Conservation (phyloP, 2,888 invertebrate genomes). For the Heteromurus nitidus region DNA sequence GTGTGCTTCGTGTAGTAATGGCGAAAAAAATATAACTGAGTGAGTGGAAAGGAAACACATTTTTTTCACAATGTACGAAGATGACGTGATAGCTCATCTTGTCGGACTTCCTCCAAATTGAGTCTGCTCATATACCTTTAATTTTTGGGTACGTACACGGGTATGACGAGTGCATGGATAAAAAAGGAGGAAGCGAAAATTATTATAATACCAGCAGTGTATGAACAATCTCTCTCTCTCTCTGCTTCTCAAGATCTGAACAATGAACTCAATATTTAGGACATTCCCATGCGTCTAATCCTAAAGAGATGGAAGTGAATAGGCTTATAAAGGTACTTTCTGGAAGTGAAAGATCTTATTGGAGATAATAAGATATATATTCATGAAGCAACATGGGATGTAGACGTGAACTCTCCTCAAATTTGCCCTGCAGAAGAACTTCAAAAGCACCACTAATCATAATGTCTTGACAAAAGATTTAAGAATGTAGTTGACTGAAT, state of each 20-base stretch:
- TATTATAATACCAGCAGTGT: too few relatives aligned
- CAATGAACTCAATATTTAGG: too few relatives aligned
- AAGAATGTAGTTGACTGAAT: neutral
- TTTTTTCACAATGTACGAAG: neutral
- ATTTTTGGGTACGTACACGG: too few relatives aligned
- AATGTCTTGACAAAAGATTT: slow-evolving; percentile 13
- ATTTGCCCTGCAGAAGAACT: slow-evolving; percentile 9
- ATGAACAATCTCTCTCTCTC: too few relatives aligned
- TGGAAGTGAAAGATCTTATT: too few relatives aligned
- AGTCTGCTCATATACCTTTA: neutral
- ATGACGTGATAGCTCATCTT: slow-evolving; percentile 17
- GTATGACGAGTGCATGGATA: neutral
- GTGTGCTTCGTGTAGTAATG: too few relatives aligned
- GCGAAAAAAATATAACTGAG: too few relatives aligned
- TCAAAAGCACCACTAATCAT: neutral
- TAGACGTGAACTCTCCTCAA: neutral
- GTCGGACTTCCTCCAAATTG: neutral
- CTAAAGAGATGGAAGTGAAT: too few relatives aligned
- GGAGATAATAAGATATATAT: too few relatives aligned
- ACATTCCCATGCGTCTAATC: too few relatives aligned
- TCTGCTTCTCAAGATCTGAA: too few relatives aligned
- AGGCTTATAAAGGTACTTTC: too few relatives aligned
- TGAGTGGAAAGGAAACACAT: slow-evolving; percentile 14
- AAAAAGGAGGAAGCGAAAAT: neutral
- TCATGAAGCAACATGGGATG: slow-evolving; percentile 21